These are phyloP conservation scores for Lepidotrigona ventralis DNA, from an alignment of 1,140 invertebrate species.

Conservation along the genomic window DNA sequence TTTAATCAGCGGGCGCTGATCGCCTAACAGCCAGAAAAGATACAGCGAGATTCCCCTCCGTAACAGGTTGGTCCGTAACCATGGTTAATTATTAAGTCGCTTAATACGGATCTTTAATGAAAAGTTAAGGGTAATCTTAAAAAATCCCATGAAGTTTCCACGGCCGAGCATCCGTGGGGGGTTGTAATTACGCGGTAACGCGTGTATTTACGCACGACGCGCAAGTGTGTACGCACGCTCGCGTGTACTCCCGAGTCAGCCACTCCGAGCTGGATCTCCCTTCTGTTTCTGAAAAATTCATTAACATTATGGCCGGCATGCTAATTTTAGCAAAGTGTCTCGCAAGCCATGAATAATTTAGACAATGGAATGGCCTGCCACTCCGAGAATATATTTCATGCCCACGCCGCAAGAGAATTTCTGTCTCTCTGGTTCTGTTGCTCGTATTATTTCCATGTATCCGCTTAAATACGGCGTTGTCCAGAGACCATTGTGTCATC, in stretches of 20 bases:
- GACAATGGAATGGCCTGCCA: conserved; percentile 61
- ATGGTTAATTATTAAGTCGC: conserved; percentile 19
- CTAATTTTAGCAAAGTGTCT: conserved; percentile 65
- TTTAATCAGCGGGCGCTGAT: conserved; percentile 14
- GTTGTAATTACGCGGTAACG: conserved; percentile 50
- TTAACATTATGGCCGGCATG: conserved; percentile 65
- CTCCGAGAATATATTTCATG: conserved; percentile 59
- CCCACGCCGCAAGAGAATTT: conserved; percentile 33
- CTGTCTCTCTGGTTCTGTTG: not conserved
- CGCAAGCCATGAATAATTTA: conserved; percentile 66
- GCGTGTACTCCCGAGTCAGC: conserved; percentile 22
- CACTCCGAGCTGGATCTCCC: not conserved
- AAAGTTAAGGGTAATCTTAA: conserved; percentile 31
- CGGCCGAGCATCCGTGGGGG: conserved; percentile 5
- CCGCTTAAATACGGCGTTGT: conserved; percentile 15
- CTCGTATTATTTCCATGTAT: conserved; percentile 36
- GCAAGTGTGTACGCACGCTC: not conserved
- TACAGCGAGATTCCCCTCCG: not conserved
- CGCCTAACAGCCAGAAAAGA: not conserved
- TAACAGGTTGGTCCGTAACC: no score
- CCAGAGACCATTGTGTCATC: not conserved
- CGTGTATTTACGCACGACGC: not conserved
- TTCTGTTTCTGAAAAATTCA: conserved; percentile 63
- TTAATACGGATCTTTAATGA: conserved; percentile 14
- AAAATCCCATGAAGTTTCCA: conserved; percentile 40